These are phyloP conservation scores for Kryptolebias marmoratus DNA, from an alignment of 2,113 vertebrate genomes.

Conservation along the genomic window DNA sequence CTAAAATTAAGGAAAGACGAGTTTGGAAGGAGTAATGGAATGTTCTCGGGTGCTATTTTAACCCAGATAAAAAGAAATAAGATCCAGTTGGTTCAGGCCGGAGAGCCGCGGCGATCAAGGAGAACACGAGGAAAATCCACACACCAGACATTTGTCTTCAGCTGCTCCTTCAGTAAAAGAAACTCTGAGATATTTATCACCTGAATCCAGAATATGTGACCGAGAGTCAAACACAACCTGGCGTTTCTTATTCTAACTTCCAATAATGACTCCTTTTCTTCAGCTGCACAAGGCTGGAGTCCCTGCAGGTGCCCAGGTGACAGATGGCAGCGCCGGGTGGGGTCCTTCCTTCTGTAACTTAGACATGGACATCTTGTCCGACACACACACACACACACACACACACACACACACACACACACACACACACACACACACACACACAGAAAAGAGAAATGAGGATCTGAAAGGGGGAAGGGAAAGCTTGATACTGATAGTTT, in stretches of 20 bases:
- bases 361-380: constrained; percentile 63
- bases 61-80: constrained; percentile 19
- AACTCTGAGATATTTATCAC: constrained; percentile 26
- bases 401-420: constrained; percentile 12
- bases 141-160: constrained; percentile 5
- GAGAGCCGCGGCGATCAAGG: neutral
- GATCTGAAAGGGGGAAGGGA: constrained; percentile 15
- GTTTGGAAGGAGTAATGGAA: constrained; percentile 33
- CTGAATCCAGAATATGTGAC: constrained; percentile 17
- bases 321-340: constrained; percentile 72
- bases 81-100: constrained; percentile 3
- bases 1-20: constrained; percentile 19
- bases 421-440: constrained; percentile 19
- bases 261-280: constrained; percentile 55
- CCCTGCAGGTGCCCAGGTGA: constrained; percentile 73
- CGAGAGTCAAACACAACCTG: constrained; percentile 37
- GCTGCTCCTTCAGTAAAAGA: constrained; percentile 4
- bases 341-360: constrained; percentile 57
- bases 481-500: constrained; percentile 56
- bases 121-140: neutral
- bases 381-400: constrained; percentile 10
- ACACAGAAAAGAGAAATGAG: constrained; percentile 71
- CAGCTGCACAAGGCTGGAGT: constrained; percentile 55
- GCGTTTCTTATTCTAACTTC: constrained; percentile 66
- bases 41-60: constrained; percentile 44